Conservation (phyloP, 2,797 vertebrate genomes). For the Caiman crocodilus region DNA sequence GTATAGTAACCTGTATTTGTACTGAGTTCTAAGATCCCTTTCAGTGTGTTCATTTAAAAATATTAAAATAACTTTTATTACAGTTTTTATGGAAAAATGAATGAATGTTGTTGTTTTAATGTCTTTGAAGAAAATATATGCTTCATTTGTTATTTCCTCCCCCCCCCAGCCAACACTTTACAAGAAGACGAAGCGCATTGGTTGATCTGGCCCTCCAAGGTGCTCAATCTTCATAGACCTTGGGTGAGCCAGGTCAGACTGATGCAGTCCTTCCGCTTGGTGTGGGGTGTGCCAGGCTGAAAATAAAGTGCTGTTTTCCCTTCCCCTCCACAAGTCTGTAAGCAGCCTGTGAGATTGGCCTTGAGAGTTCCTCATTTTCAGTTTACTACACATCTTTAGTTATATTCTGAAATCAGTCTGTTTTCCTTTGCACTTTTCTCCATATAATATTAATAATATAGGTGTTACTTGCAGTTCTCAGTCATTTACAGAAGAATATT, state of each 20-base stretch:
- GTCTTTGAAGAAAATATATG: conserved; percentile 13
- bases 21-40: conserved; percentile 36
- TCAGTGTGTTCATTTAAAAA: not conserved
- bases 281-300: too few relatives aligned
- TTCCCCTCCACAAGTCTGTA: too few relatives aligned
- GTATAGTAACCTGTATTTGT: conserved; percentile 38
- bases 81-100: conserved; percentile 36
- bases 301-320: too few relatives aligned
- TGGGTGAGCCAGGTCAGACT: too few relatives aligned
- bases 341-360: not conserved
- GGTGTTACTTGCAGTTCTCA: not conserved
- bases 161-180: too few relatives aligned
- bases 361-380: not conserved
- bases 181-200: too few relatives aligned
- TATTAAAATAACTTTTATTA: conserved; percentile 45
- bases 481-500: not conserved
- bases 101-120: conserved; percentile 43
- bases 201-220: too few relatives aligned
- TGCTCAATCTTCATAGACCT: too few relatives aligned
- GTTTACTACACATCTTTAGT: not conserved
- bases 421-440: not conserved
- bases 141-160: not conserved
- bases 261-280: too few relatives aligned
- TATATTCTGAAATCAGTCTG: not conserved
- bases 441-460: not conserved